These are phyloP conservation scores for Acanthurus lineatus DNA, from an alignment of 2,797 vertebrate genomes.

Conservation along the genomic window DNA sequence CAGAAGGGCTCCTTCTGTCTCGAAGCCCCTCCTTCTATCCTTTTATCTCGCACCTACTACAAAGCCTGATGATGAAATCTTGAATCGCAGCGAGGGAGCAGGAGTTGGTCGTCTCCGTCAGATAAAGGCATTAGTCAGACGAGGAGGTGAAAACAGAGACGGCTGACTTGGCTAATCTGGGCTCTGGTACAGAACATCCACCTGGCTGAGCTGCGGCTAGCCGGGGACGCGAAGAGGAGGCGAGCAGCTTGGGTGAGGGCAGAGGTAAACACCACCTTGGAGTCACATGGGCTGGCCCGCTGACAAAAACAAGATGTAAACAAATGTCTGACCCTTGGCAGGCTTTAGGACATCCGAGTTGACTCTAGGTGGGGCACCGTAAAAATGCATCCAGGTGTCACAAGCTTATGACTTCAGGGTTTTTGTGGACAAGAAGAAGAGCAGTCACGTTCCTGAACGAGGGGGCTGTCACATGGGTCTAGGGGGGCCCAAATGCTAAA, in stretches of 20 bases:
- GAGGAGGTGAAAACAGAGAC: constrained; percentile 54
- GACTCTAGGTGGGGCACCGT: background rate
- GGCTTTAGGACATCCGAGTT: constrained; percentile 7
- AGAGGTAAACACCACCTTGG: constrained; percentile 50
- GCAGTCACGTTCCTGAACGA: background rate
- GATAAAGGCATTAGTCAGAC: constrained; percentile 59
- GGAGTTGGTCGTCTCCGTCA: constrained; percentile 17
- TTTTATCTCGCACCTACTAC: background rate
- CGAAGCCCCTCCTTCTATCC: background rate
- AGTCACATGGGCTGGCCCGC: constrained; percentile 55
- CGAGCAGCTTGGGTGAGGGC: constrained; percentile 3
- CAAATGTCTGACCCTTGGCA: constrained; percentile 51
- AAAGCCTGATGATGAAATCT: background rate
- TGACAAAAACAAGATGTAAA: constrained; percentile 49
- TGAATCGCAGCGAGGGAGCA: constrained; percentile 12
- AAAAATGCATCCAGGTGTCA: constrained; percentile 11
- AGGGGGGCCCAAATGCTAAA: constrained; percentile 9
- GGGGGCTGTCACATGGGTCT: constrained; percentile 17
- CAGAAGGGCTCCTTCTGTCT: constrained; percentile 32
- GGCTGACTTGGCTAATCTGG: constrained; percentile 76
- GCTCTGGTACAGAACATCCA: constrained; percentile 76
- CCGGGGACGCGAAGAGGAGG: constrained; percentile 17
- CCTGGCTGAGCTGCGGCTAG: constrained; percentile 67
- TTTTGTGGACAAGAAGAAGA: constrained; percentile 12
- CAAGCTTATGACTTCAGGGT: background rate